A percentile compares a stretch with the other conserved stretches of the same genome.
Conservation (phyloP, 2,113 vertebrate species). For the Phaetusa simplex region DNA sequence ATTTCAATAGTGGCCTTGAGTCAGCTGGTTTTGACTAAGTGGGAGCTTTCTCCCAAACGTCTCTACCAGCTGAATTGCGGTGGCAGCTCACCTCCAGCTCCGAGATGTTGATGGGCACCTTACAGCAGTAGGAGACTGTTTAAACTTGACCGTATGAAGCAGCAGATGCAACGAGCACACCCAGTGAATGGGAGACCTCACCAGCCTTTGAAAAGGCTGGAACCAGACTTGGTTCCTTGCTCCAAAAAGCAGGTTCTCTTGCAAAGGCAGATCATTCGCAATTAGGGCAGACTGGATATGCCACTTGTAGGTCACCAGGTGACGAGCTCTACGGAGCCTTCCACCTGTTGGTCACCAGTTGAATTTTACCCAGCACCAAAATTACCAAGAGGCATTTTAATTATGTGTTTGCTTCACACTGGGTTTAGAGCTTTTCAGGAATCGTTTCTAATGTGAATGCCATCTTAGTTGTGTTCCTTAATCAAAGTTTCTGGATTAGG, state of each 20-base stretch:
- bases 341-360: neutral
- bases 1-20: neutral
- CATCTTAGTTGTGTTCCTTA: neutral
- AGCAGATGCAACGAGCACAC: neutral
- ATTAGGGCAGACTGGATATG: neutral
- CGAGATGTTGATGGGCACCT: neutral
- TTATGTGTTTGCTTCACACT: neutral
- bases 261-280: neutral
- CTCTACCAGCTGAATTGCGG: neutral
- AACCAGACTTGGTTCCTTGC: neutral
- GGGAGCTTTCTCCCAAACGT: neutral
- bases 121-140: neutral
- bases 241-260: neutral
- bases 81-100: neutral
- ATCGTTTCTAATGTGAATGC: neutral
- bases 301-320: neutral
- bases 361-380: neutral
- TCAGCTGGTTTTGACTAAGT: neutral
- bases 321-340: neutral
- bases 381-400: neutral
- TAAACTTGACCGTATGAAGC: neutral
- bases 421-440: neutral
- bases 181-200: neutral
- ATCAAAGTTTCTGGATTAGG: neutral
- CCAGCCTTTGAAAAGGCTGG: neutral